A percentile compares a stretch with the other conserved stretches of the same genome.
These are phyloP conservation scores for Epinotia demarniana DNA, from an alignment of 2,888 invertebrate species.

Conservation along the genomic window DNA sequence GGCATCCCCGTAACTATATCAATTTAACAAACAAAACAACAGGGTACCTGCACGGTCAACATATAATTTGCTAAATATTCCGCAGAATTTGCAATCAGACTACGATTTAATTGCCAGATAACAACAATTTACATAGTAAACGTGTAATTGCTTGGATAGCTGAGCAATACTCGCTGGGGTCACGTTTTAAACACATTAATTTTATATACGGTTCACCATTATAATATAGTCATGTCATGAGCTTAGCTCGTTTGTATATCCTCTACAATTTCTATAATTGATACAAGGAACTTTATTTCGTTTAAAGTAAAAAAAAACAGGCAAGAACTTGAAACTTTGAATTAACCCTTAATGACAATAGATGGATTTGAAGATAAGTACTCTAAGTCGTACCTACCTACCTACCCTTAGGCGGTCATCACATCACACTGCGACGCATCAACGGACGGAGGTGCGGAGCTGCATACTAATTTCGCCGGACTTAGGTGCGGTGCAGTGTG, in stretches of 20 bases:
- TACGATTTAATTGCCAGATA: constrained; percentile 19
- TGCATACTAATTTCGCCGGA: no score
- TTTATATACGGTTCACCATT: constrained; percentile 14
- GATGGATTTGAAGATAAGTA: no score
- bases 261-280: neutral
- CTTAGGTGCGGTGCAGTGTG: no score
- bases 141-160: constrained; percentile 18
- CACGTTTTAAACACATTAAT: constrained; percentile 29
- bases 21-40: no score
- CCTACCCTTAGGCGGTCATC: no score
- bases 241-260: neutral
- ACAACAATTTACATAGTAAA: constrained; percentile 10
- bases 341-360: neutral
- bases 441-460: no score
- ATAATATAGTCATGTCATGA: neutral
- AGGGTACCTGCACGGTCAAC: neutral
- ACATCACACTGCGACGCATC: no score
- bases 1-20: no score
- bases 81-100: neutral
- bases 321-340: neutral
- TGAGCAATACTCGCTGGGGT: neutral
- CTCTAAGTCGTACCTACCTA: no score
- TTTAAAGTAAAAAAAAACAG: no score
- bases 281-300: neutral
- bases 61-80: neutral